Conservation (phyloP, 1,140 invertebrate species). For the Tetragnatha versicolor region DNA sequence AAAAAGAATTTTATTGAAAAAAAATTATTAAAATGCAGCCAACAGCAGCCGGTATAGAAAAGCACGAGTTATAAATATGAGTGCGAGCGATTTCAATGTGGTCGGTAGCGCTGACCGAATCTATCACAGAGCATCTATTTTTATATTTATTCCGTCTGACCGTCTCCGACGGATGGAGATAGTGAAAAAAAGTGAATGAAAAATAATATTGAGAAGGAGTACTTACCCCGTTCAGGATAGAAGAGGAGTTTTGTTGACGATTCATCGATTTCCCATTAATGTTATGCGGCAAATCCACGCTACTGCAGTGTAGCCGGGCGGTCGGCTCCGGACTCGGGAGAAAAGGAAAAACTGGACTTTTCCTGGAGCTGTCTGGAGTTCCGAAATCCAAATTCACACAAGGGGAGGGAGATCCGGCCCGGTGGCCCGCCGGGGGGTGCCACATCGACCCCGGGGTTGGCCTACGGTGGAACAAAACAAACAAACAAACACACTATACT, state of each 20-base stretch:
- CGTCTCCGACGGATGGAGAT: too few species aligned
- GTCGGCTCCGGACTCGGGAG: not conserved
- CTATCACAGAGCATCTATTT: too few species aligned
- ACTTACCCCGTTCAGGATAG: conserved; percentile 15
- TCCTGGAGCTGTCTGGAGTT: not conserved
- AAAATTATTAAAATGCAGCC: not conserved
- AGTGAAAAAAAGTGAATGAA: too few species aligned
- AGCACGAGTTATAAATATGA: not conserved
- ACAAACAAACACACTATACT: conserved; percentile 9
- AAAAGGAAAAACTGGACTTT: not conserved
- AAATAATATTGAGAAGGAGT: conserved; percentile 4
- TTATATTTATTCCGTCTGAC: too few species aligned
- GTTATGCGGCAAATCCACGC: conserved; percentile 50
- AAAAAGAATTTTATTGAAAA: not conserved
- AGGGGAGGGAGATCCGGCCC: not conserved
- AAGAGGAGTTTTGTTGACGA: conserved; percentile 1
- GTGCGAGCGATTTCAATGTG: not conserved
- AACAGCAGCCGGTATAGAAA: not conserved
- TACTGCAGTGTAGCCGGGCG: conserved; percentile 8
- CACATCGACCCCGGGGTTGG: too few species aligned
- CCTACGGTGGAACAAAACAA: conserved; percentile 38
- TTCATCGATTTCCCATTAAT: conserved; percentile 53
- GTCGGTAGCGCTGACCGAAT: not conserved
- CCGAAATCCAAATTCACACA: not conserved
- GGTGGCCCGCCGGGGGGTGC: not conserved